Conservation (phyloP, 2,113 vertebrate genomes). For the Sus scrofa region T2T-Sscrofa CM000822.6:67359501-67360000, state of each 20-base stretch:
- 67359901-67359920: not conserved
- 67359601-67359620: not conserved
- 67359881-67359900: not conserved
- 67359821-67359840: conserved; percentile 1
- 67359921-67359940: not conserved
- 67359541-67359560: not conserved
- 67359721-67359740: conserved; percentile 49
- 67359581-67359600: not conserved
- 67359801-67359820: conserved; percentile 50
- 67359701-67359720: not conserved
- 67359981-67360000: not conserved
- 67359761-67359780: conserved; percentile 57
- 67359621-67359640: fast-evolving
- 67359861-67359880: not conserved
- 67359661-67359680: not conserved
- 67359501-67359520: not conserved
- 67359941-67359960: not conserved
- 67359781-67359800: conserved; percentile 41
- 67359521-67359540: not conserved
- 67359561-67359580: not conserved
- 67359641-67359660: not conserved
- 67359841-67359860: not conserved
- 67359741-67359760: conserved; percentile 31
- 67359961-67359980: fast-evolving
- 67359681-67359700: not conserved